These are phyloP conservation scores for Prionace glauca DNA, from an alignment of 2,797 vertebrate species.

Conservation along the genomic window DNA sequence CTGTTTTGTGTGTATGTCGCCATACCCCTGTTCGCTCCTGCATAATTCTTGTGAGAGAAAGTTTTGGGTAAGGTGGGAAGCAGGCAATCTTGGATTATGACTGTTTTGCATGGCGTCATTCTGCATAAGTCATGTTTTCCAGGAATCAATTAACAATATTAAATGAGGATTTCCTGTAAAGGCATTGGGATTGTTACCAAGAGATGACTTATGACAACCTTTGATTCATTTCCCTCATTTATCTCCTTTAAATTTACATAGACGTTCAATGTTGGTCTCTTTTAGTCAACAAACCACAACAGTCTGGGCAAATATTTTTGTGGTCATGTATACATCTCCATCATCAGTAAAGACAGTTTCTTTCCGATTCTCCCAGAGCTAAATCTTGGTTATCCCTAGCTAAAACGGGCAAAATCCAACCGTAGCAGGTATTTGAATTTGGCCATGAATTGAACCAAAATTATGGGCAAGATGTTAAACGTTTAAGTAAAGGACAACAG, in stretches of 20 bases:
- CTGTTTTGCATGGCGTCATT: no score
- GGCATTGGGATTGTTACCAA: background rate
- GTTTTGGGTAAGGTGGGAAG: no score
- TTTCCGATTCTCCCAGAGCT: background rate
- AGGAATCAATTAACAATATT: no score
- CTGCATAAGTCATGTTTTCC: no score
- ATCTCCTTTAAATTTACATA: background rate
- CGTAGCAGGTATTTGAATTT: background rate
- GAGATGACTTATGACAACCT: background rate
- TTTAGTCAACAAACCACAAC: background rate
- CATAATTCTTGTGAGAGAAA: no score
- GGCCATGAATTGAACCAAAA: background rate
- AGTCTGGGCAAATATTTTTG: background rate
- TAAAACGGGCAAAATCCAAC: background rate
- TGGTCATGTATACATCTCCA: background rate
- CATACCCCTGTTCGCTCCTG: no score
- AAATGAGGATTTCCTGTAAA: background rate
- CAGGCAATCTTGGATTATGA: no score
- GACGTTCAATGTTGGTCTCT: background rate
- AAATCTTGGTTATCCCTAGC: background rate
- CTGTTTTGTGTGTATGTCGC: no score
- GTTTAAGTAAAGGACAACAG: background rate
- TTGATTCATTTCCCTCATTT: background rate
- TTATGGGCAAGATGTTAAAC: background rate
- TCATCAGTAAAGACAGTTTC: background rate